Percentiles rank a stretch among this genome's conserved stretches.
Conservation (phyloP, 2,113 vertebrate genomes). For the Canis aureus region DNA sequence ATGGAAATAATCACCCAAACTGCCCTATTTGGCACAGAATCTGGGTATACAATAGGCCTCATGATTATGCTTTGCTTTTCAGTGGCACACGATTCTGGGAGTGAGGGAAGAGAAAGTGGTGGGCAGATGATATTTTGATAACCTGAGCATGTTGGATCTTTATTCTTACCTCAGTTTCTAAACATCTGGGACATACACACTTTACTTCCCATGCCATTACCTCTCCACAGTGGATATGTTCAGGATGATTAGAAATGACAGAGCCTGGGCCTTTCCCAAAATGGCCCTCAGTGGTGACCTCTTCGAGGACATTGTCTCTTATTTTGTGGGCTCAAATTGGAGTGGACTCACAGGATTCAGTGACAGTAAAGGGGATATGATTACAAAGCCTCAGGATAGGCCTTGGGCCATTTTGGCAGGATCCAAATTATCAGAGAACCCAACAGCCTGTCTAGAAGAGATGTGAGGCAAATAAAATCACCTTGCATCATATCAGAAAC, state of each 20-base stretch:
- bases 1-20: background rate
- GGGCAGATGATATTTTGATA: background rate
- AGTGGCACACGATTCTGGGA: background rate
- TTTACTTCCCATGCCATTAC: background rate
- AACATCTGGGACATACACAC: background rate
- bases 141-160: background rate
- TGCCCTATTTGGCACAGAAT: background rate
- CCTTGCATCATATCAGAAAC: slow-evolving; percentile 47
- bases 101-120: background rate
- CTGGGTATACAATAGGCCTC: background rate
- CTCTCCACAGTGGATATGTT: background rate
- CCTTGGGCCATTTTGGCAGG: background rate
- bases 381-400: background rate
- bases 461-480: slow-evolving; percentile 62
- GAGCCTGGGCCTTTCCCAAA: background rate
- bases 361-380: background rate
- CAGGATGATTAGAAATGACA: background rate
- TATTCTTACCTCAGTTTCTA: background rate
- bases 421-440: slow-evolving; percentile 53
- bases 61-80: background rate
- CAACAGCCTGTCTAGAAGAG: slow-evolving; percentile 10
- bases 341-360: background rate
- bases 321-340: background rate
- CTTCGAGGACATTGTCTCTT: background rate
- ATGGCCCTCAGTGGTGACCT: background rate